A percentile compares a stretch with the other conserved stretches of the same genome.
Conservation (phyloP, 2,113 vertebrate genomes). For the Dolichotis patagonum region DNA sequence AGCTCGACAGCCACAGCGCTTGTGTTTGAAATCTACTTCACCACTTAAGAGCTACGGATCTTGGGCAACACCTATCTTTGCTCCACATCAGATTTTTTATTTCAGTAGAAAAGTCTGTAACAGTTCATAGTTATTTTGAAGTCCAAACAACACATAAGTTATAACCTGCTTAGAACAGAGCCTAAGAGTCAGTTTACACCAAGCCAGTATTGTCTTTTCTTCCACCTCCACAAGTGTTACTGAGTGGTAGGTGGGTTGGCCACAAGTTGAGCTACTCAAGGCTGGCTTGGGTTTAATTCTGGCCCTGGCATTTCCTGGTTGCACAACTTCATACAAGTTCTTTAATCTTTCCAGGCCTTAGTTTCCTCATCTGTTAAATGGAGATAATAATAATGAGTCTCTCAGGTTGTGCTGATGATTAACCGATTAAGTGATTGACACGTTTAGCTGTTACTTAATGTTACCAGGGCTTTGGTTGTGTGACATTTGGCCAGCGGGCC, state of each 20-base stretch:
- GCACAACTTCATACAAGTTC: neutral
- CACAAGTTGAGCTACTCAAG: neutral
- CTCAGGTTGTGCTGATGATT: neutral
- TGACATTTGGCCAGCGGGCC: neutral
- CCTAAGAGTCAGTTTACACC: neutral
- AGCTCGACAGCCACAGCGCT: neutral
- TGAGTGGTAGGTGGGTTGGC: neutral
- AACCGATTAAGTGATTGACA: neutral
- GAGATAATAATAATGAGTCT: neutral
- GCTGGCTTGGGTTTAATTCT: slow-evolving; percentile 11
- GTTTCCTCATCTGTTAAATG: neutral
- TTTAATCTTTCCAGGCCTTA: neutral
- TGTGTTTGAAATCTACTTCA: neutral
- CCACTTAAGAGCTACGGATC: neutral
- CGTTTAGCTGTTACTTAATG: neutral
- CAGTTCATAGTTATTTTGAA: neutral
- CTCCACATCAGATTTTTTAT: neutral
- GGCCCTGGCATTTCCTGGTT: neutral
- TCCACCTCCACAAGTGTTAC: neutral
- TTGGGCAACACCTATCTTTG: neutral
- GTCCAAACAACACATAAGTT: neutral
- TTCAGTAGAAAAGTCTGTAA: neutral
- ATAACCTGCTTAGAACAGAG: neutral
- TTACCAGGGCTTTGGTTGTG: neutral
- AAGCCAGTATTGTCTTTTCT: neutral